A percentile compares a stretch with the other conserved stretches of the same genome.
These are phyloP conservation scores for Dryobates pubescens DNA, from an alignment of 2,797 vertebrate species.

Conservation along the genomic window DNA sequence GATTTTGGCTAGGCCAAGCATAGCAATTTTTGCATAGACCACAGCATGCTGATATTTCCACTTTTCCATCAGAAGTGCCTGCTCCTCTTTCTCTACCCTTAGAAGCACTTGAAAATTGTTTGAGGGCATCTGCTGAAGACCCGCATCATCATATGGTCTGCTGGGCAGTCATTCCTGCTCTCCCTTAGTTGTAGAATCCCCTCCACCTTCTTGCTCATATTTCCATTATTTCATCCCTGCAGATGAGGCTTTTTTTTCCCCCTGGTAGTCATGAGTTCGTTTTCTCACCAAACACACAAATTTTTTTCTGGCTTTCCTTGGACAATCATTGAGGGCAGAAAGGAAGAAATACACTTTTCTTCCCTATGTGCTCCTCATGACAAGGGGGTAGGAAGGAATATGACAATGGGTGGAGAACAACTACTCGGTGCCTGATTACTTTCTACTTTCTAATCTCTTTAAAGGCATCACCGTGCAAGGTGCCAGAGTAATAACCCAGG, in stretches of 20 bases:
- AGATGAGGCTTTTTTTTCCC: neutral
- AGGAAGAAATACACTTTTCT: neutral
- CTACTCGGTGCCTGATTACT: neutral
- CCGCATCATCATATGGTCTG: neutral
- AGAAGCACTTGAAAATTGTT: neutral
- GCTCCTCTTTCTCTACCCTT: neutral
- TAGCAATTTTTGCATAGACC: neutral
- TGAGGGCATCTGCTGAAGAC: neutral
- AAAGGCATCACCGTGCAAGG: neutral
- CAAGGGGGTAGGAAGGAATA: neutral
- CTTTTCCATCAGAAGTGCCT: neutral
- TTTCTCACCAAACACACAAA: neutral
- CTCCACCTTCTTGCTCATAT: neutral
- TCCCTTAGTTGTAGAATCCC: neutral
- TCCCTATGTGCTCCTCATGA: neutral
- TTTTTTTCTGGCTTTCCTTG: neutral
- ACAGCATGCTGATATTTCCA: neutral
- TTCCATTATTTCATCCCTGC: neutral
- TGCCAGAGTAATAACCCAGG: neutral
- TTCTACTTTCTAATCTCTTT: neutral
- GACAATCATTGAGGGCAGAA: neutral
- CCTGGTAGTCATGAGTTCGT: neutral
- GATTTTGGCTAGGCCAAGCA: neutral
- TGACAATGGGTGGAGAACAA: neutral
- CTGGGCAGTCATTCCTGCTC: neutral